Evolutionary conservation across 2,797 vertebrate species (phyloP).

Genomic region (Malurus splendens): DNA sequence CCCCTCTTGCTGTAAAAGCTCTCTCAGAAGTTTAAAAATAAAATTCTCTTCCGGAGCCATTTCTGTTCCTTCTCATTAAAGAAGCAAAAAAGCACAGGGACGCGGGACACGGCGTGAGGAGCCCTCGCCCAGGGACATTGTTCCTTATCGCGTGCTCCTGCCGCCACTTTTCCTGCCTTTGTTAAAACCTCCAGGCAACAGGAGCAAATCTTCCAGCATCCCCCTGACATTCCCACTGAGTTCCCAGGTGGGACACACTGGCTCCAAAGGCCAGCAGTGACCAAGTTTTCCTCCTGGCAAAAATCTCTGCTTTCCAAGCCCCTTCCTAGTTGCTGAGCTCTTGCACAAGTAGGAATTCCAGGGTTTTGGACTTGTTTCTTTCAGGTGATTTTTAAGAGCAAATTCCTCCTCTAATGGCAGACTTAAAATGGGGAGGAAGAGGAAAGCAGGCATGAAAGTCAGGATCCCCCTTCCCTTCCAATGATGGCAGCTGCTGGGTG

Average conservation of each 20-base stretch:
- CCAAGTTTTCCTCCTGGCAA: not conserved
- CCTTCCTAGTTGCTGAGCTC: not conserved
- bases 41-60: not conserved
- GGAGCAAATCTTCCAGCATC: not conserved
- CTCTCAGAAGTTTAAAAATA: conserved; percentile 33
- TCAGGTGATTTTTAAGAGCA: not conserved
- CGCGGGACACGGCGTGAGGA: accelerated
- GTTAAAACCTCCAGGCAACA: not conserved
- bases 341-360: not conserved
- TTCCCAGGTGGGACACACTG: not conserved
- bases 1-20: not conserved
- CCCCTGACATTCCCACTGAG: not conserved
- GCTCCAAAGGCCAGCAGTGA: not conserved
- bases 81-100: not conserved
- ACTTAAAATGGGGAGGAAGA: not conserved
- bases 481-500: not conserved
- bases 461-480: not conserved
- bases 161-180: conserved; percentile 37
- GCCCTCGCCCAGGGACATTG: not conserved
- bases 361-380: not conserved
- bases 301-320: not conserved
- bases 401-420: not conserved
- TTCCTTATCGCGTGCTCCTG: not conserved
- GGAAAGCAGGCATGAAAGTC: accelerated
- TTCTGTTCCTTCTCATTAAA: conserved; percentile 2